Conservation (phyloP, 2,113 vertebrate genomes). For the Leptobrachium leishanense region DNA sequence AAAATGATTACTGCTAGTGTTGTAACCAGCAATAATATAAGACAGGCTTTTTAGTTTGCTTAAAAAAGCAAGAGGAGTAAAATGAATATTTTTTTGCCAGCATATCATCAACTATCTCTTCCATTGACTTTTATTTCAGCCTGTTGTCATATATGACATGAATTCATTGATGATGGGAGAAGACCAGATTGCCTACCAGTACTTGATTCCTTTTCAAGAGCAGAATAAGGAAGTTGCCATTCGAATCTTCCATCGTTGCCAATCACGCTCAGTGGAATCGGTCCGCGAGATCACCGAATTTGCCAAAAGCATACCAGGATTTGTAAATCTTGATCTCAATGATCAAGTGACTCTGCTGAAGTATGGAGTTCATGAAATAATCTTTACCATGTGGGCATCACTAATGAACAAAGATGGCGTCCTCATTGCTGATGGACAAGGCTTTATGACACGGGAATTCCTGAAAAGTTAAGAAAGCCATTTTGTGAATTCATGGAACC, state of each 20-base stretch:
- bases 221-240: constrained; percentile 87
- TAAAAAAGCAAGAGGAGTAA: too few relatives aligned
- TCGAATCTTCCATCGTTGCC: constrained; percentile 92
- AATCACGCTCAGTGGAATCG: constrained; percentile 91
- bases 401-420: constrained; percentile 98
- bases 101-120: too few relatives aligned
- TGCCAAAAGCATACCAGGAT: constrained; percentile 95
- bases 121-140: constrained; percentile 66
- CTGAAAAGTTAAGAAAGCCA: constrained; percentile 95
- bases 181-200: constrained; percentile 85
- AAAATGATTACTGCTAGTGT: too few relatives aligned
- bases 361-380: constrained; percentile 93
- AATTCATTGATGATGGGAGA: constrained; percentile 94
- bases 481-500: constrained; percentile 97
- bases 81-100: too few relatives aligned
- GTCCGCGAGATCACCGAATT: constrained; percentile 97
- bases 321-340: constrained; percentile 88
- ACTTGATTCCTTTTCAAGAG: constrained; percentile 73
- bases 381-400: constrained; percentile 93
- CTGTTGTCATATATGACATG: constrained; percentile 97
- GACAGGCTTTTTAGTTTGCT: too few relatives aligned
- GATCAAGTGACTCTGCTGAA: constrained; percentile 98
- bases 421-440: constrained; percentile 91
- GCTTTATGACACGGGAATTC: constrained; percentile 98
- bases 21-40: too few relatives aligned